Conservation (phyloP, 2,113 vertebrate species). For the Callaeas wilsoni region DNA sequence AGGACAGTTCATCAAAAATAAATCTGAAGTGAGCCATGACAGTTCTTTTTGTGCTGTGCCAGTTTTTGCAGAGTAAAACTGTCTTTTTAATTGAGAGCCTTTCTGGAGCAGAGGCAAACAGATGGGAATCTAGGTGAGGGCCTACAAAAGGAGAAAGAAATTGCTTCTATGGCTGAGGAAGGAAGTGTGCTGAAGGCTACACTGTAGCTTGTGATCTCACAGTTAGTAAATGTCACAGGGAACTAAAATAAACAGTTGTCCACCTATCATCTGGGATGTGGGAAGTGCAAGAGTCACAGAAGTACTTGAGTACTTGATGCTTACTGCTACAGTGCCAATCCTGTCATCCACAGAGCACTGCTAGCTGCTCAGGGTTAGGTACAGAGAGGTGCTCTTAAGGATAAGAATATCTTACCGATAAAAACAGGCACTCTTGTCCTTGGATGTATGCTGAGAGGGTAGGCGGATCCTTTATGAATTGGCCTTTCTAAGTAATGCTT, state of each 20-base stretch:
- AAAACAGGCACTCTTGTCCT: neutral
- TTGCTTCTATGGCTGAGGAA: neutral
- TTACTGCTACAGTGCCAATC: neutral
- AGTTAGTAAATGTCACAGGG: neutral
- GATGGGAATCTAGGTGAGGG: slow-evolving; percentile 50
- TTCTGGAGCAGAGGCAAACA: slow-evolving; percentile 51
- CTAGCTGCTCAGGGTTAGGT: neutral
- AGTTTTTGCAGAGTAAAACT: slow-evolving; percentile 32
- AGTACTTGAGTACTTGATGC: neutral
- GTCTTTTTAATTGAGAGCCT: slow-evolving; percentile 18
- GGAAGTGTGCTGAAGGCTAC: neutral
- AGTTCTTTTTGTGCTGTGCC: slow-evolving; percentile 17
- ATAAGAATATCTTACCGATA: neutral
- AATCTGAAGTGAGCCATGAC: slow-evolving; percentile 11
- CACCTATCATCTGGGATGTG: neutral
- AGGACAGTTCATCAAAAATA: slow-evolving; percentile 29
- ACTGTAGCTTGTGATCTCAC: neutral
- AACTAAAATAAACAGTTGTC: neutral
- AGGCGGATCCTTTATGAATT: neutral
- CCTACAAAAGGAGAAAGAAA: neutral
- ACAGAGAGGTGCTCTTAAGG: neutral
- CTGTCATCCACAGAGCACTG: neutral
- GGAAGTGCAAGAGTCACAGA: slow-evolving; percentile 1
- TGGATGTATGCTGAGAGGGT: neutral
- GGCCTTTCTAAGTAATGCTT: neutral